Percentiles rank a stretch among this genome's conserved stretches.
phyloP scores from a whole-genome alignment of 2,113 vertebrate genomes.

The Leptocoma aspasia region DNA sequence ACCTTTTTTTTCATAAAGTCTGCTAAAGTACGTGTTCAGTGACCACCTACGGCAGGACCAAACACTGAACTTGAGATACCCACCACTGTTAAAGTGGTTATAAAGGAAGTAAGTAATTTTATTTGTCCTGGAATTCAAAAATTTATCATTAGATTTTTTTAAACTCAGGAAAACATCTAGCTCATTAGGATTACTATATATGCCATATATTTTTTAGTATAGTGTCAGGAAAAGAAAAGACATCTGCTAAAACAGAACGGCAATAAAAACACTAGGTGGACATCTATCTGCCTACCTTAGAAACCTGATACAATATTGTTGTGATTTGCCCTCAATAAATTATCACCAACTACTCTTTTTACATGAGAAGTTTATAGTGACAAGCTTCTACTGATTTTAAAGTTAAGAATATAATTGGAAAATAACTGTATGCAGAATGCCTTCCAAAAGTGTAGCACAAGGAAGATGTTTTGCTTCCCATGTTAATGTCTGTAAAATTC shows the following conservation, averaged over 20 bases:
- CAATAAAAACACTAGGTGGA: neutral
- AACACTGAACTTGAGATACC: neutral
- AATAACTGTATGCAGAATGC: neutral
- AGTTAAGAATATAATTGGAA: conserved; percentile 10
- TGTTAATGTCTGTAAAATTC: neutral
- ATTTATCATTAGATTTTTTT: neutral
- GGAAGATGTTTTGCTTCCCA: neutral
- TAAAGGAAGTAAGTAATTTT: neutral
- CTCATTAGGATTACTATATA: neutral
- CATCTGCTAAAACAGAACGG: neutral
- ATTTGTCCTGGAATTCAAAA: neutral
- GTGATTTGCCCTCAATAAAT: neutral
- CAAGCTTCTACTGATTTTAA: conserved; percentile 22
- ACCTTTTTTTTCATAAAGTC: neutral
- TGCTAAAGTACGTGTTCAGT: neutral
- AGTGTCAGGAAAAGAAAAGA: neutral
- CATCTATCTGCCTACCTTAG: neutral
- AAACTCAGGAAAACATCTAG: neutral
- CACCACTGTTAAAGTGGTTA: neutral
- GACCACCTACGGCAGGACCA: neutral
- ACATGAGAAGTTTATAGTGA: neutral
- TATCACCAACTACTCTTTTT: neutral
- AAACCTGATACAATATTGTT: neutral
- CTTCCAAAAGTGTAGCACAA: neutral
- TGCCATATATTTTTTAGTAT: neutral